phyloP scores from a whole-genome alignment of 2,888 invertebrate genomes.

The Terebella lapidaria region DNA sequence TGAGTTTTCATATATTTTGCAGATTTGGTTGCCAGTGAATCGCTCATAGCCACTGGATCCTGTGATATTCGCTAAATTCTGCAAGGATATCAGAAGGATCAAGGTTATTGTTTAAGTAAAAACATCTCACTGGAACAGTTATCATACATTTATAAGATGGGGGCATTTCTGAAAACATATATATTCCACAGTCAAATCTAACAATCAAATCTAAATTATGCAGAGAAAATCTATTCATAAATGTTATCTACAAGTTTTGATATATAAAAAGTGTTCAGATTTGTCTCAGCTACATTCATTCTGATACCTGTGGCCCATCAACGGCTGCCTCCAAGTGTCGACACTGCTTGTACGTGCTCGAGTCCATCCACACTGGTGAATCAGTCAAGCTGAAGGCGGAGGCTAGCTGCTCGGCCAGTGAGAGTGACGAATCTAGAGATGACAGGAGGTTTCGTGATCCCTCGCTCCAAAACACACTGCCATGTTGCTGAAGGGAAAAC shows the following conservation, averaged over 20 bases:
- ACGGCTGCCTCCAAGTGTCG: slow-evolving; percentile 72
- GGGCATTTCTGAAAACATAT: too few relatives aligned
- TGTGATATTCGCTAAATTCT: slow-evolving; percentile 74
- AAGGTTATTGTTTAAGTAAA: too few relatives aligned
- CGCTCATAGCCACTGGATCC: slow-evolving; percentile 84
- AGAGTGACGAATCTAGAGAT: slow-evolving; percentile 67
- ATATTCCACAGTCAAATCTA: too few relatives aligned
- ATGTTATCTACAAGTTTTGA: too few relatives aligned
- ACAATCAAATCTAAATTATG: too few relatives aligned
- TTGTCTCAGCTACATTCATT: too few relatives aligned
- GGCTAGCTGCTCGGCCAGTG: slow-evolving; percentile 82
- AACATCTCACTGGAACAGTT: background rate
- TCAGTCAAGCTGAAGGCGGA: slow-evolving; percentile 73
- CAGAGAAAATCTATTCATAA: background rate
- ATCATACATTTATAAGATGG: background rate
- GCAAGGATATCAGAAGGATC: slow-evolving; percentile 31
- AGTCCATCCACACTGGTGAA: slow-evolving; percentile 97
- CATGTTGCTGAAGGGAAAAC: slow-evolving; percentile 98
- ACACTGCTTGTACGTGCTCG: slow-evolving; percentile 74
- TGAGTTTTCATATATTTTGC: slow-evolving; percentile 73
- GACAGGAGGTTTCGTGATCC: slow-evolving; percentile 66
- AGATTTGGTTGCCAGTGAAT: slow-evolving; percentile 90
- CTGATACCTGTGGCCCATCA: slow-evolving; percentile 70
- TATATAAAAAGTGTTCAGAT: too few relatives aligned
- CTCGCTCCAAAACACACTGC: slow-evolving; percentile 89